These are phyloP conservation scores for Tylochromis polylepis DNA, from an alignment of 2,113 vertebrate genomes.

Conservation along the genomic window DNA sequence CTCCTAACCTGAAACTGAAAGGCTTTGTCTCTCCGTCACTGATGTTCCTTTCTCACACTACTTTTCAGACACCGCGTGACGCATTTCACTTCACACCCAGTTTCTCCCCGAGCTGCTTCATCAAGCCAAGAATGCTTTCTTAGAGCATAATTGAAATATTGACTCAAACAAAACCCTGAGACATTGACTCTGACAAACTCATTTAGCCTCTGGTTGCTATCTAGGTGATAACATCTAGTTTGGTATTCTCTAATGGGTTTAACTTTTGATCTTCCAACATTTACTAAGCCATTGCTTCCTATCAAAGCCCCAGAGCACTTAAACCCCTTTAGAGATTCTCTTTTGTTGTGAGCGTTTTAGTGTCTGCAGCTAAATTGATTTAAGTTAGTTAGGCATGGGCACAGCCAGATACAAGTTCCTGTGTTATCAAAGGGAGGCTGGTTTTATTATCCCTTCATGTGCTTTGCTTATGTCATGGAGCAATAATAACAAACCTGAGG, in stretches of 20 bases:
- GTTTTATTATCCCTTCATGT: constrained; percentile 25
- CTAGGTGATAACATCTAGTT: constrained; percentile 19
- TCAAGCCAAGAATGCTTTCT: constrained; percentile 5
- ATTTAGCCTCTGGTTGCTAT: constrained; percentile 26
- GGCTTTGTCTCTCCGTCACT: not conserved
- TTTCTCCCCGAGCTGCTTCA: constrained; percentile 4
- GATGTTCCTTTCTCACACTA: not conserved
- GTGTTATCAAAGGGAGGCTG: not conserved
- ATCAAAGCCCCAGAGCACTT: constrained; percentile 20
- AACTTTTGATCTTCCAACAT: constrained; percentile 40
- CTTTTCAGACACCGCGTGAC: not conserved
- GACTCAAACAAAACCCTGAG: constrained; percentile 20
- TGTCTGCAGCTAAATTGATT: not conserved
- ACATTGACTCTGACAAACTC: constrained; percentile 34
- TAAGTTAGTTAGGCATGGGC: not conserved
- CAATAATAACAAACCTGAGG: constrained; percentile 23
- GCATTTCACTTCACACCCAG: not conserved
- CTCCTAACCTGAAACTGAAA: constrained; percentile 9
- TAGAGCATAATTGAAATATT: constrained; percentile 36
- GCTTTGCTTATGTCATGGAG: not conserved
- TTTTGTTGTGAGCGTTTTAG: not conserved
- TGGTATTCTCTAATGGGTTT: constrained; percentile 17
- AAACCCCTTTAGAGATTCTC: constrained; percentile 3
- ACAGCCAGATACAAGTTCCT: not conserved
- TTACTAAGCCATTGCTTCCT: constrained; percentile 7